phyloP scores from a whole-genome alignment of 2,113 vertebrate genomes.

The Carollia perspicillata region DNA sequence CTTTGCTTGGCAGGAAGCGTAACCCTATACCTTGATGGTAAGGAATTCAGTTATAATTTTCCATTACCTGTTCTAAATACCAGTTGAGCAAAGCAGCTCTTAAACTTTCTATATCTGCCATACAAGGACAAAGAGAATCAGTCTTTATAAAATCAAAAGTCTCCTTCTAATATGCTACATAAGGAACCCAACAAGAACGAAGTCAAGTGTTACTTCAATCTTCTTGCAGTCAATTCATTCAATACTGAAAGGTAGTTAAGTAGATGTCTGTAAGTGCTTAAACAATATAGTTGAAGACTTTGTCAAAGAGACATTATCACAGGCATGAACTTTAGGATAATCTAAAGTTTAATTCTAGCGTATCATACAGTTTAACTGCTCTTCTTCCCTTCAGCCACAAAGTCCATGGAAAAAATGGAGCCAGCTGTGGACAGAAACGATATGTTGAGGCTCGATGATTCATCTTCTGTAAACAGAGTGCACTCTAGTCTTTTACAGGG shows the following conservation, averaged over 20 bases:
- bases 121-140: background rate
- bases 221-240: background rate
- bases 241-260: background rate
- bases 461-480: background rate
- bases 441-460: background rate
- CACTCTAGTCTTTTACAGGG: background rate
- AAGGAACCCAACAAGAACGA: background rate
- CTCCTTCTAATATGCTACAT: background rate
- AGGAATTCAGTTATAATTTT: background rate
- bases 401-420: background rate
- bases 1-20: background rate
- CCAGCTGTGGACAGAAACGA: background rate
- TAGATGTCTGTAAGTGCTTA: background rate
- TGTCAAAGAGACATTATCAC: background rate
- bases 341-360: background rate
- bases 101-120: background rate
- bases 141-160: background rate
- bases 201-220: background rate
- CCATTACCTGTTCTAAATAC: background rate
- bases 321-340: background rate
- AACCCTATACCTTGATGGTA: background rate
- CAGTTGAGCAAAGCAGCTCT: background rate
- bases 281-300: background rate
- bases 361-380: background rate
- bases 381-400: conserved; percentile 12